A percentile compares a stretch with the other conserved stretches of the same genome.
phyloP scores from a whole-genome alignment of 2,888 invertebrate genomes.

The Leptarthrus brevirostris region DNA sequence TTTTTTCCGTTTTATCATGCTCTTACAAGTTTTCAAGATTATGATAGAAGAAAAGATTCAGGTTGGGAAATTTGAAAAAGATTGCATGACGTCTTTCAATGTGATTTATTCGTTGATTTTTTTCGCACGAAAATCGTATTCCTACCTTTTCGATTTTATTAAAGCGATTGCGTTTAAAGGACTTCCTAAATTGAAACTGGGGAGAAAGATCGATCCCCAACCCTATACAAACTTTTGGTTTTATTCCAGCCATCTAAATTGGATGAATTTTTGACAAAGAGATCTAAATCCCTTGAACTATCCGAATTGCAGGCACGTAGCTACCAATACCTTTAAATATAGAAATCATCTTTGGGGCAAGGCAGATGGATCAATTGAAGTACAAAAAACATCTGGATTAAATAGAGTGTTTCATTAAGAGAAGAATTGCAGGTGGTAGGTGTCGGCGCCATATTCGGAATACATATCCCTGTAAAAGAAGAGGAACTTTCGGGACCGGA shows the following conservation, averaged over 20 bases:
- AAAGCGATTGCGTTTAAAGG: conserved; percentile 9
- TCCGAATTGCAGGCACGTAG: conserved; percentile 9
- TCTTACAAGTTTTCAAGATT: conserved; percentile 30
- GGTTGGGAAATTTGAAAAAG: conserved; percentile 37
- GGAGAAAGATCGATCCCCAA: not conserved
- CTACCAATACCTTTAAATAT: conserved; percentile 23
- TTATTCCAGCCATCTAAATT: not conserved
- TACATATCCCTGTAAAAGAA: not conserved
- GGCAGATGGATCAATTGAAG: not conserved
- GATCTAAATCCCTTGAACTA: conserved; percentile 1
- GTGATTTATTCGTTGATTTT: conserved; percentile 39
- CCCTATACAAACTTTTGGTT: not conserved
- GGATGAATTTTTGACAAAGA: conserved; percentile 17
- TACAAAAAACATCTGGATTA: not conserved
- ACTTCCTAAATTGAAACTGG: conserved; percentile 19
- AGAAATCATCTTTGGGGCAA: not conserved
- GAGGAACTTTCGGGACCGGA: not conserved
- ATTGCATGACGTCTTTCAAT: conserved; percentile 23
- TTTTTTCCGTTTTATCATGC: conserved; percentile 12
- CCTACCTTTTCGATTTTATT: not conserved
- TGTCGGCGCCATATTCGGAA: conserved; percentile 1
- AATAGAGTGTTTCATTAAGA: not conserved
- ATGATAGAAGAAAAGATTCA: conserved; percentile 32
- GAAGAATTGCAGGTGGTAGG: not conserved
- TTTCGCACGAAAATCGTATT: conserved; percentile 9